Percentiles rank a stretch among this genome's conserved stretches.
These are phyloP conservation scores for Oscheius sp. DNA, from an alignment of 1,140 invertebrate genomes.

Conservation along the genomic window DNA sequence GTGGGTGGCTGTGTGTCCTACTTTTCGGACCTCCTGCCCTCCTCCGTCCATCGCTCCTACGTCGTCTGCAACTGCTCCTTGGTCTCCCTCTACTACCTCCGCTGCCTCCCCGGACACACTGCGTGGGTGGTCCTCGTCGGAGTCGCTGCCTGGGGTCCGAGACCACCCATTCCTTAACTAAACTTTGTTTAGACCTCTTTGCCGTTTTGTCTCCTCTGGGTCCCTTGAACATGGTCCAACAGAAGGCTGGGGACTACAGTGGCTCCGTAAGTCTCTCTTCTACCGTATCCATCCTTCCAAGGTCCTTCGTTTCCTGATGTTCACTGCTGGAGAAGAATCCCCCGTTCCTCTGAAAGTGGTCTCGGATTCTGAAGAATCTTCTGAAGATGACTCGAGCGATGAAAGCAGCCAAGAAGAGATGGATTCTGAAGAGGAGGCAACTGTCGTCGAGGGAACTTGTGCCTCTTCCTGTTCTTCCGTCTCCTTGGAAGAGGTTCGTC, in stretches of 20 bases:
- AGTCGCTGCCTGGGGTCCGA: constrained; percentile 51
- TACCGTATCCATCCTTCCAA: too few relatives aligned
- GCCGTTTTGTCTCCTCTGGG: constrained; percentile 53
- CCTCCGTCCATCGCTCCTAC: constrained; percentile 45
- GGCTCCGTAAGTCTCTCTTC: constrained; percentile 37
- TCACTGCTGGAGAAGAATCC: constrained; percentile 21
- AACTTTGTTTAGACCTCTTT: too few relatives aligned
- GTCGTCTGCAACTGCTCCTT: constrained; percentile 53
- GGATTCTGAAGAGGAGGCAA: too few relatives aligned
- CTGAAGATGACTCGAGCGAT: neutral
- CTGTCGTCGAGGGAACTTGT: neutral
- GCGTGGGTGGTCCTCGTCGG: constrained; percentile 49
- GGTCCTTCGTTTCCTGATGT: constrained; percentile 44
- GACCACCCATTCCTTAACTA: too few relatives aligned
- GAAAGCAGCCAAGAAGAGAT: too few relatives aligned
- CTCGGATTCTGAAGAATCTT: neutral
- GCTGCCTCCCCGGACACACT: constrained; percentile 46
- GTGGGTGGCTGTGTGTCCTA: neutral
- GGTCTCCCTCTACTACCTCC: constrained; percentile 51
- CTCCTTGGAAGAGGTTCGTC: neutral
- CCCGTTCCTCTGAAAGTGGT: neutral
- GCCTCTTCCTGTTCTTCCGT: neutral
- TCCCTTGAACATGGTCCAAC: constrained; percentile 43
- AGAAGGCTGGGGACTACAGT: constrained; percentile 50
- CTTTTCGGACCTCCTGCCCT: neutral